Evolutionary conservation across 2,888 invertebrate species (phyloP).

Genomic region (Scaptomyza parva): DNA sequence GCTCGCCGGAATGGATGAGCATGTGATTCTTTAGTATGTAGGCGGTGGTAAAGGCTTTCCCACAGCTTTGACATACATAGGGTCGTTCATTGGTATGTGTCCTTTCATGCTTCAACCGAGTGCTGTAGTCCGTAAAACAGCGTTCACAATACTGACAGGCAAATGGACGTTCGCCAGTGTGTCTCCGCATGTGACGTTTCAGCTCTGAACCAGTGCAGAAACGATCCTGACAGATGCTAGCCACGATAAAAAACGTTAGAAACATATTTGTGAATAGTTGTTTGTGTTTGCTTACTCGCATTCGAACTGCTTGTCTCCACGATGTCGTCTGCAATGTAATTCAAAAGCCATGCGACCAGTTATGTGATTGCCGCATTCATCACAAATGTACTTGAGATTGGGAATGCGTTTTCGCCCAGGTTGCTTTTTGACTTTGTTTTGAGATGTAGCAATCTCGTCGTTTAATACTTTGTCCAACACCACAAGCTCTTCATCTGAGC

Average conservation of each 20-base stretch:
- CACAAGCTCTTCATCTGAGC: slow-evolving; percentile 46
- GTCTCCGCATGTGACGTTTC: slow-evolving; percentile 68
- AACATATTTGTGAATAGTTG: slow-evolving; percentile 2
- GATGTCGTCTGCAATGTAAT: slow-evolving; percentile 70
- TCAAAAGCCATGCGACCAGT: slow-evolving; percentile 69
- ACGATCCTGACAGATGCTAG: slow-evolving; percentile 60
- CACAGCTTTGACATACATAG: slow-evolving; percentile 69
- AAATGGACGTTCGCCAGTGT: slow-evolving; percentile 72
- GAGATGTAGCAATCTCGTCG: slow-evolving; percentile 42
- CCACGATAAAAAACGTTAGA: neutral
- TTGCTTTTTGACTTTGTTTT: slow-evolving; percentile 19
- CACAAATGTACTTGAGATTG: slow-evolving; percentile 56
- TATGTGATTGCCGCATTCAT: slow-evolving; percentile 70
- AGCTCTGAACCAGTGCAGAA: slow-evolving; percentile 73
- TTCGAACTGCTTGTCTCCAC: slow-evolving; percentile 66
- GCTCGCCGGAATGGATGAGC: slow-evolving; percentile 71
- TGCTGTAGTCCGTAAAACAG: slow-evolving; percentile 70
- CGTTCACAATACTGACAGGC: slow-evolving; percentile 69
- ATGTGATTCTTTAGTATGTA: slow-evolving; percentile 72
- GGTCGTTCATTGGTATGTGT: slow-evolving; percentile 80
- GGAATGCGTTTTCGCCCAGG: slow-evolving; percentile 40
- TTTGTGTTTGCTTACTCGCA: slow-evolving; percentile 59
- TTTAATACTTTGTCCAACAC: slow-evolving; percentile 40
- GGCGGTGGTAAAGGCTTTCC: slow-evolving; percentile 74
- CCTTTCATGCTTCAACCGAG: slow-evolving; percentile 67